These are phyloP conservation scores for Ormyrus pomaceus DNA, from an alignment of 2,888 invertebrate species.

Conservation along the genomic window DNA sequence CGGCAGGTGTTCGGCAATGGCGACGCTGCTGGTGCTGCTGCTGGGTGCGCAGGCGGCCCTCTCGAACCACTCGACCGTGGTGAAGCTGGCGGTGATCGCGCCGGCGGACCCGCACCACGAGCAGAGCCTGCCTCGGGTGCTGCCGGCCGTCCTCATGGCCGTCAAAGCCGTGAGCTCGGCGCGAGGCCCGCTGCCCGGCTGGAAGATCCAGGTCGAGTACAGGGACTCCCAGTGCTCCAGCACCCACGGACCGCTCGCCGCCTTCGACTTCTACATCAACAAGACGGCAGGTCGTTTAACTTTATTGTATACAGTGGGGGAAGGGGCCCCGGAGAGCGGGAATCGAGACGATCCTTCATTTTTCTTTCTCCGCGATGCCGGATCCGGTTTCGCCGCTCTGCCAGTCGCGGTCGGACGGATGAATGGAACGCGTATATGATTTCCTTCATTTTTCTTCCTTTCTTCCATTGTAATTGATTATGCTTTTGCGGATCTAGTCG, in stretches of 20 bases:
- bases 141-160: slow-evolving; percentile 85
- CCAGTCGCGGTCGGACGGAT: no score
- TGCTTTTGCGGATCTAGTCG: no score
- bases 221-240: slow-evolving; percentile 88
- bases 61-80: slow-evolving; percentile 68
- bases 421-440: no score
- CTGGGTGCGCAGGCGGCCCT: neutral
- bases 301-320: neutral
- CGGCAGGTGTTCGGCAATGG: no score
- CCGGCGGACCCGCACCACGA: slow-evolving; percentile 80
- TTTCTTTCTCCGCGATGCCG: no score
- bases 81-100: slow-evolving; percentile 81
- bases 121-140: slow-evolving; percentile 81
- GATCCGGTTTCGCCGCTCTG: no score
- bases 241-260: slow-evolving; percentile 85
- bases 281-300: slow-evolving; percentile 79
- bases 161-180: slow-evolving; percentile 80
- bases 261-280: slow-evolving; percentile 86
- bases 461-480: no score
- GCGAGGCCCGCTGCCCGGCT: slow-evolving; percentile 81
- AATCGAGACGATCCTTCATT: no score
- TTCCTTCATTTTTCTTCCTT: no score
- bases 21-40: neutral
- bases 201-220: slow-evolving; percentile 82
- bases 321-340: no score